A percentile compares a stretch with the other conserved stretches of the same genome.
Conservation (phyloP, 2,113 vertebrate species). For the Piprites chloris region DNA sequence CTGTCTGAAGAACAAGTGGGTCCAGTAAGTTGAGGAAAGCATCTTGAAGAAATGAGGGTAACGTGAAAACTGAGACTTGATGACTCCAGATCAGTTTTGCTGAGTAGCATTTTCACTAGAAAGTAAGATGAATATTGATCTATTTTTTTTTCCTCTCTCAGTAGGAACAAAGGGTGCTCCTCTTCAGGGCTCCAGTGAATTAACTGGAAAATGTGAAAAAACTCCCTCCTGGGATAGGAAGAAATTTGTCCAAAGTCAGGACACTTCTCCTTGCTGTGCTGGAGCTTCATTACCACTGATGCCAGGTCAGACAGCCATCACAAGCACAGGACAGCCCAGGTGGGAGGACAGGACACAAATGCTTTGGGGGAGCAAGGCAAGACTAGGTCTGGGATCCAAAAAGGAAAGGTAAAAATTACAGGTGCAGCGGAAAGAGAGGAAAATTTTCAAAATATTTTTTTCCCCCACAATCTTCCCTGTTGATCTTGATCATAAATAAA, state of each 20-base stretch:
- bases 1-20: background rate
- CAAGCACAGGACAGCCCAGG: background rate
- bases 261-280: background rate
- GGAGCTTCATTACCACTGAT: background rate
- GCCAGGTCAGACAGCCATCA: background rate
- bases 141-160: background rate
- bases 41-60: background rate
- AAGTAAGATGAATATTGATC: background rate
- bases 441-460: background rate
- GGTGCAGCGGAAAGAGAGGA: background rate
- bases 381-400: background rate
- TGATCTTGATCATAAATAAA: background rate
- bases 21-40: background rate
- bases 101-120: background rate
- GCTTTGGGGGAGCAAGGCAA: background rate
- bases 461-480: background rate
- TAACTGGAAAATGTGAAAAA: background rate
- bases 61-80: background rate
- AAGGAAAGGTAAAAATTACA: background rate
- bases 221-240: rapidly evolving
- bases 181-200: background rate
- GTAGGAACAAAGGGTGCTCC: background rate
- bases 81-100: background rate
- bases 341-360: background rate
- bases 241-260: background rate